Evolutionary conservation across 2,888 invertebrate genomes (phyloP), one percentile per base, ranked within the genome.

Genomic region (Epinotia nisella): DNA sequence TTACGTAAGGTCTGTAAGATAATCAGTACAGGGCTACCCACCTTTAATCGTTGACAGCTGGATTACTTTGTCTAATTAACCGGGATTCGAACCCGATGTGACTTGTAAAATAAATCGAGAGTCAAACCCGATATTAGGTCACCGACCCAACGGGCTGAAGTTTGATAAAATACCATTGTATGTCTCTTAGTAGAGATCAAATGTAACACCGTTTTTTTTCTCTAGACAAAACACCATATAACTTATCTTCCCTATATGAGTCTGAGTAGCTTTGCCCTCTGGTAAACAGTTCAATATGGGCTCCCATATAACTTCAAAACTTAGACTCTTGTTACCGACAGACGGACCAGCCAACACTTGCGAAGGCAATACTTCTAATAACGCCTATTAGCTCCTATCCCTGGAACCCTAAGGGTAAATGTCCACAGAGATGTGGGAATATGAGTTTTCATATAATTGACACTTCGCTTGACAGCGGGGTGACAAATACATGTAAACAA

Each of bases 21-120:
- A 49, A 49, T n/a, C 1, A 4, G 15, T 49, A 45, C 15, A 45
- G 49, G 15, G 7, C 49, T 49, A 49, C n/a, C n/a, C 49, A n/a
- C n/a, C n/a, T 49, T 49, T 7, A 49, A 3, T 49, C n/a, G n/a
- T 49, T n/a, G 15, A 15, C 45, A 45, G 15, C 15, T 13, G 45
- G 15, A 10, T 21, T 39, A 59, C 9, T 19, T 35, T 7, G 17
- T 7, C 3, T n/a, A 35, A 51, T 10, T 10, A 11, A 29, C 11
- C 29, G 49, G 17, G 62, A 49, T 11, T 49, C 62, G 62, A 62
- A 49, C 49, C 49, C 49, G 11, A 45, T n/a, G n/a, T n/a, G 51
- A 51, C 51, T 51, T 51, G 9, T 5, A 17, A 51, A 17, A 51
- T 51, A 51, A 51, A 51, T 17, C 51, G n/a, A n/a, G n/a, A n/a